These are phyloP conservation scores for Dipodomys spectabilis DNA, from an alignment of 2,113 vertebrate species.

Conservation along the genomic window DNA sequence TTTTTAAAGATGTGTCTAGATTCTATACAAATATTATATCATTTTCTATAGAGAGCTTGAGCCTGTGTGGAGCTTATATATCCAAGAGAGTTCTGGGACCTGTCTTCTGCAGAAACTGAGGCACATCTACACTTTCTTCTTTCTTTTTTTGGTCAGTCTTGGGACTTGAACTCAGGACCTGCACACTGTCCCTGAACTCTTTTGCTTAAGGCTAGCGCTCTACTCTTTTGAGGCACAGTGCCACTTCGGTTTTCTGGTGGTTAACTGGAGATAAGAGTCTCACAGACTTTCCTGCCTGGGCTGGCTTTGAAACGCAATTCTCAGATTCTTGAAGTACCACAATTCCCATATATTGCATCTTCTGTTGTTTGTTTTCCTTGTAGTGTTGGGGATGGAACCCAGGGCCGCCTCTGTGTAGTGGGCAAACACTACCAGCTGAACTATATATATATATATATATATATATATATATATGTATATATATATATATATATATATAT, in stretches of 20 bases:
- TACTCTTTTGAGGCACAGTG: too few relatives aligned
- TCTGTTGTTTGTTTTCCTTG: too few relatives aligned
- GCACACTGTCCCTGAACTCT: too few relatives aligned
- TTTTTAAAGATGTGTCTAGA: background rate
- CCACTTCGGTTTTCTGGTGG: too few relatives aligned
- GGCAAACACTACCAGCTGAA: background rate
- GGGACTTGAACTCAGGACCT: background rate
- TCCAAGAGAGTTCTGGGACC: background rate
- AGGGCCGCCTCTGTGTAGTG: background rate
- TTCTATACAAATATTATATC: background rate
- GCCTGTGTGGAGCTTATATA: background rate
- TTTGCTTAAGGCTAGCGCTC: too few relatives aligned
- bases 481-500: too few relatives aligned
- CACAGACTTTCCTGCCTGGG: too few relatives aligned
- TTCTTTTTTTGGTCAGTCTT: background rate
- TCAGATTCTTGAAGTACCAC: too few relatives aligned
- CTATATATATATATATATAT: too few relatives aligned
- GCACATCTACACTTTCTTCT: background rate
- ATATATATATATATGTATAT: too few relatives aligned
- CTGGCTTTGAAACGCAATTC: too few relatives aligned
- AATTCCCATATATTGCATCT: background rate
- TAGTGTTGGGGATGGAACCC: background rate
- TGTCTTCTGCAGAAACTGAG: background rate
- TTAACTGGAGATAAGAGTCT: too few relatives aligned
- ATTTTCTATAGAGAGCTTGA: background rate